Evolutionary conservation across 92 coral and sea anemone genomes (phyloP).

Genomic region (Meandrina meandrites): DNA sequence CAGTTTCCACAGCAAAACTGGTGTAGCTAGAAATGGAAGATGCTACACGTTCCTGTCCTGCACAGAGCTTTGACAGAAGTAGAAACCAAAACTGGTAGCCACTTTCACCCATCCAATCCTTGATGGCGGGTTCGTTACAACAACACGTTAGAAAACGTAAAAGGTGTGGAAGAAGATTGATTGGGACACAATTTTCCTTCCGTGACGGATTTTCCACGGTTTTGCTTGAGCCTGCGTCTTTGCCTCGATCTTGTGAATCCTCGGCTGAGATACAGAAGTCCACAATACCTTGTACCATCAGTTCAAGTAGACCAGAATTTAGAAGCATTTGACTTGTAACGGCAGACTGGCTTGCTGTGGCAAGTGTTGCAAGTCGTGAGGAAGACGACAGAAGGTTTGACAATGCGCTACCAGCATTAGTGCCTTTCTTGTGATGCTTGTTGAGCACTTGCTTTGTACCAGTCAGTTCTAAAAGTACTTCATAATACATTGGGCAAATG

Average conservation of each 20-base stretch:
- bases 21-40: slow-evolving; percentile 52
- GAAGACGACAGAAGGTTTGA: slow-evolving; percentile 52
- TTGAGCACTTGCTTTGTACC: slow-evolving; percentile 62
- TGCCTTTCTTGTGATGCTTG: slow-evolving; percentile 33
- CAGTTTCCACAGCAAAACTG: slow-evolving; percentile 84
- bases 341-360: slow-evolving; percentile 68
- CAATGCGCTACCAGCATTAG: slow-evolving; percentile 6
- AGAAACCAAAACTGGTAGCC: slow-evolving; percentile 80
- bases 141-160: slow-evolving; percentile 77
- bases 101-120: slow-evolving; percentile 79
- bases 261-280: slow-evolving; percentile 44
- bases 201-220: not conserved
- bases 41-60: slow-evolving; percentile 37
- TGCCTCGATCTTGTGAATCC: slow-evolving; percentile 1
- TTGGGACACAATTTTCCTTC: not conserved
- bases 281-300: slow-evolving; percentile 56
- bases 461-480: slow-evolving; percentile 69
- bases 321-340: slow-evolving; percentile 62
- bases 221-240: not conserved
- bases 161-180: slow-evolving; percentile 66
- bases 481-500: slow-evolving; percentile 68
- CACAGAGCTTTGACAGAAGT: slow-evolving; percentile 67
- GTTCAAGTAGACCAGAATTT: slow-evolving; percentile 73
- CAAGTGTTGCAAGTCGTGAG: slow-evolving; percentile 65
- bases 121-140: slow-evolving; percentile 72